Evolutionary conservation across 1,140 invertebrate genomes (phyloP).

Genomic region (Elysia chlorotica): DNA sequence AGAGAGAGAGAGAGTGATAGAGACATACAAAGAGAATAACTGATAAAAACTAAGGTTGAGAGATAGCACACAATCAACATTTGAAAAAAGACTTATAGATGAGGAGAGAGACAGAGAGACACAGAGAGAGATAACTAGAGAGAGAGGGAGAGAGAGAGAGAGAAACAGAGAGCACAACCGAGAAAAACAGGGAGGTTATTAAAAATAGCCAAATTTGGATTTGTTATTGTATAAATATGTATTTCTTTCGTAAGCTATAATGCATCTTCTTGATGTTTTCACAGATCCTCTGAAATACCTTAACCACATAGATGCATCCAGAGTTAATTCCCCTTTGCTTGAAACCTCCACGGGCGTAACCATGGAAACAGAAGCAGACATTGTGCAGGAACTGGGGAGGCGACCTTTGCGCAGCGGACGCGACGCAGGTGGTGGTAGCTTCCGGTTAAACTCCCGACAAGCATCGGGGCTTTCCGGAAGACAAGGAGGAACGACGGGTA

Average conservation of each 20-base stretch:
- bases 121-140: neutral
- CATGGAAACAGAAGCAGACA: no score
- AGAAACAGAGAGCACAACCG: neutral
- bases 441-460: no score
- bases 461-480: no score
- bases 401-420: no score
- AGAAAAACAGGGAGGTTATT: neutral
- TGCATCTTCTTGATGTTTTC: neutral
- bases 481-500: no score
- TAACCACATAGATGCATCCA: neutral
- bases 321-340: no score
- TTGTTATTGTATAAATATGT: neutral
- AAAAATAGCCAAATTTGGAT: neutral
- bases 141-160: neutral
- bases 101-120: neutral
- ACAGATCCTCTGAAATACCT: neutral
- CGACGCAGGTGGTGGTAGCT: no score
- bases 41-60: neutral
- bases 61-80: no score
- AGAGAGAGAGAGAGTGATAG: neutral
- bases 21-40: neutral
- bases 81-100: no score
- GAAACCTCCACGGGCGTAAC: no score
- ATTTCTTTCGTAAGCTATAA: neutral
- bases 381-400: no score